Evolutionary conservation across 2,797 vertebrate genomes (phyloP).

Genomic region (Esox masquinongy): DNA sequence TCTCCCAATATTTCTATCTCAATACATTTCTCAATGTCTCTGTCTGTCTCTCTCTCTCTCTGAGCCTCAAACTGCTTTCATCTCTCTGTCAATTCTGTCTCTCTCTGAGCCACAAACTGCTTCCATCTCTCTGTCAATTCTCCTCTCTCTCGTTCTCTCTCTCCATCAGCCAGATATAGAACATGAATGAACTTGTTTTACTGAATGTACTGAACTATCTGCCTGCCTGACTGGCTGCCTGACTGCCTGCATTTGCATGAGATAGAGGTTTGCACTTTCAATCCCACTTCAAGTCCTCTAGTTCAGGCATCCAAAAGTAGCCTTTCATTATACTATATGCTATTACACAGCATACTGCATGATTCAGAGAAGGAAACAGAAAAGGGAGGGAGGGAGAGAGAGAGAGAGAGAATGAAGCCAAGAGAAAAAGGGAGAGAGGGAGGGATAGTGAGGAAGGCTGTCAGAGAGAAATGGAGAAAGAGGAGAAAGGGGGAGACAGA

Average conservation of each 20-base stretch:
- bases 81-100: too few relatives aligned
- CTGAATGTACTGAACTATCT: background rate
- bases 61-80: too few relatives aligned
- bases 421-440: background rate
- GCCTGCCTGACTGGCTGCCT: background rate
- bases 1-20: too few relatives aligned
- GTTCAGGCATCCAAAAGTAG: too few relatives aligned
- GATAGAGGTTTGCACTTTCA: too few relatives aligned
- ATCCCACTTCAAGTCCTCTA: too few relatives aligned
- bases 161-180: conserved; percentile 44
- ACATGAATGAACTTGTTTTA: conserved; percentile 14
- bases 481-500: background rate
- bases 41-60: background rate
- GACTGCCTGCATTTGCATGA: too few relatives aligned
- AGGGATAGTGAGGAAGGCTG: background rate
- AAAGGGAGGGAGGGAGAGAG: background rate
- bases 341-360: too few relatives aligned
- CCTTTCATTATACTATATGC: too few relatives aligned
- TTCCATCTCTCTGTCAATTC: too few relatives aligned
- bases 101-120: too few relatives aligned
- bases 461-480: background rate
- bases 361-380: background rate
- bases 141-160: background rate
- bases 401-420: background rate
- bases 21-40: too few relatives aligned